Percentiles rank a stretch among this genome's conserved stretches.
Conservation (phyloP, 2,888 invertebrate genomes). For the Allygus modestus region DNA sequence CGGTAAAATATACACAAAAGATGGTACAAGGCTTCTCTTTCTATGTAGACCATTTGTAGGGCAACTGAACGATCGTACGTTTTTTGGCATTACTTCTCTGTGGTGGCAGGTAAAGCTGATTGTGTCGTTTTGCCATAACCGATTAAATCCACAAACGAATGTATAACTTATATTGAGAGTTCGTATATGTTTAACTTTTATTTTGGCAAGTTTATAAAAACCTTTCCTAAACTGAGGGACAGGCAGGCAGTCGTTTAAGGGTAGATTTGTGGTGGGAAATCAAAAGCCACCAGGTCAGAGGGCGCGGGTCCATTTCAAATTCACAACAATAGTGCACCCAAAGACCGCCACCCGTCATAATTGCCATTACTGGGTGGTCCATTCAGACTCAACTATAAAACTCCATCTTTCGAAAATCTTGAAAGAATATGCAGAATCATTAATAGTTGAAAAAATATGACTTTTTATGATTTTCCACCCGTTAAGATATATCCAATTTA, state of each 20-base stretch:
- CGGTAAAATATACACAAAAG: no score
- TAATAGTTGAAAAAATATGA: constrained; percentile 3
- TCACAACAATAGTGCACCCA: constrained; percentile 11
- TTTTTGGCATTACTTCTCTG: no score
- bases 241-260: not conserved
- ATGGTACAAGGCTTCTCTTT: no score
- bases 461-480: not conserved
- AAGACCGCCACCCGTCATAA: constrained; percentile 5
- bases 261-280: constrained; percentile 12
- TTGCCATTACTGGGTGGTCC: constrained; percentile 41
- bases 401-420: not conserved
- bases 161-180: no score
- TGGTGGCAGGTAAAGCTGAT: no score
- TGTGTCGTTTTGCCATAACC: no score
- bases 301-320: constrained; percentile 36
- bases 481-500: not conserved
- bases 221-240: no score
- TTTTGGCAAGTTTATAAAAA: no score
- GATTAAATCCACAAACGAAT: no score
- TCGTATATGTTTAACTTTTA: no score
- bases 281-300: not conserved
- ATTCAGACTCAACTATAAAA: constrained; percentile 30
- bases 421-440: constrained; percentile 9
- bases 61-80: no score
- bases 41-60: no score